phyloP scores from a whole-genome alignment of 2,888 invertebrate species.

The Papilio protenor region DNA sequence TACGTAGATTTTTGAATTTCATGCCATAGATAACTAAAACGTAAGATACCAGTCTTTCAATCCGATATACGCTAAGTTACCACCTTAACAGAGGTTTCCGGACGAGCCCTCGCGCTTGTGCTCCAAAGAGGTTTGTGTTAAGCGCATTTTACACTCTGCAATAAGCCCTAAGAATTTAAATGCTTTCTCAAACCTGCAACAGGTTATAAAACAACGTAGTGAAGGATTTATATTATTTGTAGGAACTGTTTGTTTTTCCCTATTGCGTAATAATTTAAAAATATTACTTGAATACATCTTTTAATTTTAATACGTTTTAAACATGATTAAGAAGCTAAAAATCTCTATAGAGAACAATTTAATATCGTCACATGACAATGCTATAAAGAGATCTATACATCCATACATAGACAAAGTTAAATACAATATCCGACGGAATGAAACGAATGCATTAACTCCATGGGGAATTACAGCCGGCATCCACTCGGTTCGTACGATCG shows the following conservation, averaged over 20 bases:
- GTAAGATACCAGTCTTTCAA: not conserved
- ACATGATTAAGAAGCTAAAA: not conserved
- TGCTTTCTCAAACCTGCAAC: not conserved
- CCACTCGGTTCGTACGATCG: constrained; percentile 58
- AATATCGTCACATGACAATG: constrained; percentile 26
- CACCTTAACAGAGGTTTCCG: not conserved
- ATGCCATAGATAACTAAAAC: not conserved
- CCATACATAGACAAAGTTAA: constrained; percentile 41
- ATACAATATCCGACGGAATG: constrained; percentile 51
- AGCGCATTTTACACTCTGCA: not conserved
- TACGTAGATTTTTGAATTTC: not conserved
- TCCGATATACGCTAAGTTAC: not conserved
- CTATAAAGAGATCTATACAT: not conserved
- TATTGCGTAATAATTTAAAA: not conserved
- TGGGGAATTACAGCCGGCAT: constrained; percentile 53
- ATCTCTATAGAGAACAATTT: constrained; percentile 3
- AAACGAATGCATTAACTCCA: constrained; percentile 50
- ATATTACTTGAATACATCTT: not conserved
- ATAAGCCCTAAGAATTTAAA: not conserved
- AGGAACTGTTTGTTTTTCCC: not conserved
- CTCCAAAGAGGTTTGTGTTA: constrained; percentile 11
- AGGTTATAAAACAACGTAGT: not conserved
- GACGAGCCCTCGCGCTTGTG: constrained; percentile 3
- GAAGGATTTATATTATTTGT: not conserved
- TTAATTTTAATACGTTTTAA: not conserved